Conservation (phyloP, 2,113 vertebrate genomes). For the Glareola pratincola region DNA sequence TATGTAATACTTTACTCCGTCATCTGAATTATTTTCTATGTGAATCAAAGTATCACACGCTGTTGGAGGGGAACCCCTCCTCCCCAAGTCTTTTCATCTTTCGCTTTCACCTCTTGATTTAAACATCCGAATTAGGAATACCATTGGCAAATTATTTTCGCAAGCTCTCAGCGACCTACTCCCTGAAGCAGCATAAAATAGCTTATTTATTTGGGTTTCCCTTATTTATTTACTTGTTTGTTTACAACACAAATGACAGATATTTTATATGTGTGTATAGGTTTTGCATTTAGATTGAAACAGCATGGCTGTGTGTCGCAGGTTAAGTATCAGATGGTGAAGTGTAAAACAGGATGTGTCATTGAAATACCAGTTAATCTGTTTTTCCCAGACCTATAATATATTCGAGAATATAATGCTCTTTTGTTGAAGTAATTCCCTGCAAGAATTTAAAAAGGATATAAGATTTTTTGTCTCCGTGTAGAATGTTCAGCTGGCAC, state of each 20-base stretch:
- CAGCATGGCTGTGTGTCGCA: background rate
- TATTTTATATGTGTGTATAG: background rate
- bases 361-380: slow-evolving; percentile 27
- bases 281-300: background rate
- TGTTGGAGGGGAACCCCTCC: background rate
- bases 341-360: background rate
- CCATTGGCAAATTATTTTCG: background rate
- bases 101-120: background rate
- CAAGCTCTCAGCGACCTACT: background rate
- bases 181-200: background rate
- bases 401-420: slow-evolving; percentile 48
- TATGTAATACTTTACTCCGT: background rate
- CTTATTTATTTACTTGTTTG: background rate
- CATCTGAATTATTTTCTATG: background rate
- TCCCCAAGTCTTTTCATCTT: background rate
- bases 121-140: background rate
- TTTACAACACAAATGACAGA: background rate
- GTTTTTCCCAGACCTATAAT: slow-evolving; percentile 18
- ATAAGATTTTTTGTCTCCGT: slow-evolving; percentile 50
- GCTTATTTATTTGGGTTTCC: background rate
- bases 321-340: background rate
- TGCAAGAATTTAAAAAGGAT: slow-evolving; percentile 64
- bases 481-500: slow-evolving; percentile 57
- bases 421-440: slow-evolving; percentile 75
- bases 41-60: background rate